These are phyloP conservation scores for Diuraphis noxia DNA, from an alignment of 1,140 invertebrate genomes.

Conservation along the genomic window DNA sequence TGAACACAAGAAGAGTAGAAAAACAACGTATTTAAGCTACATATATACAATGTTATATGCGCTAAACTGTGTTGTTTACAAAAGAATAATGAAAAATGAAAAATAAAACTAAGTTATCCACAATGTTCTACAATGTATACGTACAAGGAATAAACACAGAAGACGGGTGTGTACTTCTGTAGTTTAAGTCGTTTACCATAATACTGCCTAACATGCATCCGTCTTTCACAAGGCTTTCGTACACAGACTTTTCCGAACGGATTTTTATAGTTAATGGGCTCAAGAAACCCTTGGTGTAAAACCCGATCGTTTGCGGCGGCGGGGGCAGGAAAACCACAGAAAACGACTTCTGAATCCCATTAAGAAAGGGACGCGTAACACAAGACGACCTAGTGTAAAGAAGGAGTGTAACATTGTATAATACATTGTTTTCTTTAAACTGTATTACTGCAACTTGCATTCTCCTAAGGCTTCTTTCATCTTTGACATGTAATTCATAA, in stretches of 20 bases:
- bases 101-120: constrained; percentile 39
- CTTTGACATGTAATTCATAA: neutral
- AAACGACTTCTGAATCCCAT: constrained; percentile 49
- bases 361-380: constrained; percentile 30
- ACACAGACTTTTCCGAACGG: constrained; percentile 6
- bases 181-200: constrained; percentile 25
- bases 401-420: neutral
- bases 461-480: constrained; percentile 22
- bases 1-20: neutral
- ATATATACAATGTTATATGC: constrained; percentile 10
- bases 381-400: neutral
- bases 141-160: neutral
- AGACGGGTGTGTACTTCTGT: neutral
- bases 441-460: neutral
- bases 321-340: constrained; percentile 28
- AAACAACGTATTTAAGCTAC: constrained; percentile 33
- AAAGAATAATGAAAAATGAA: constrained; percentile 43
- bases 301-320: neutral
- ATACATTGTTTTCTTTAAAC: neutral
- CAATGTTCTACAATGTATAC: constrained; percentile 22
- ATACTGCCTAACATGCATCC: neutral
- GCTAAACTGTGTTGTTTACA: constrained; percentile 22
- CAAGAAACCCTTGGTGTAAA: constrained; percentile 40
- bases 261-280: constrained; percentile 40
- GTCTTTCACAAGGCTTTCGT: neutral